Conservation (phyloP, 2,888 invertebrate genomes). For the Cosmopolites sordidus region DNA sequence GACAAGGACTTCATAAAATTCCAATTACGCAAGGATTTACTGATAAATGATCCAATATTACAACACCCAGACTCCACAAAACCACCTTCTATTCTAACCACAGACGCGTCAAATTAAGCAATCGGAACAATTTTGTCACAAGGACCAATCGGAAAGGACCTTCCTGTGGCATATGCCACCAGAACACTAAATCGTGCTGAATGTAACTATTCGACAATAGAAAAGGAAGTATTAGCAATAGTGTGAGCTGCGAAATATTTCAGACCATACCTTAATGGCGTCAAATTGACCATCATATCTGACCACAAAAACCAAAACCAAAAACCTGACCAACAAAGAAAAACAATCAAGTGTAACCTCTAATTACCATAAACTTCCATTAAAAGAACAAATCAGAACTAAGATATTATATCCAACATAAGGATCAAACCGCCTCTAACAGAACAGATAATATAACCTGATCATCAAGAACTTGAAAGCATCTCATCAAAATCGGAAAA, state of each 20-base stretch:
- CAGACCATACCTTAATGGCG: constrained; percentile 13
- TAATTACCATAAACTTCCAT: no score
- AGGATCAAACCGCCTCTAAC: no score
- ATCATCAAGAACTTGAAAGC: no score
- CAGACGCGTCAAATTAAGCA: constrained; percentile 20
- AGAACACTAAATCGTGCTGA: constrained; percentile 24
- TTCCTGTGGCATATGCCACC: constrained; percentile 26
- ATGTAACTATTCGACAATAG: constrained; percentile 21
- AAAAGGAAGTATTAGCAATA: constrained; percentile 22
- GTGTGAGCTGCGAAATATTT: constrained; percentile 19
- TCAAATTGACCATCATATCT: constrained; percentile 11
- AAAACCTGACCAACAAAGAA: no score
- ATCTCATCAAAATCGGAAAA: no score
- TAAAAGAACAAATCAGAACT: no score
- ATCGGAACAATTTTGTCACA: constrained; percentile 26
- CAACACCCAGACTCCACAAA: constrained; percentile 25
- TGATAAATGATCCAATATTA: constrained; percentile 15
- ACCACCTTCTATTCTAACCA: constrained; percentile 19
- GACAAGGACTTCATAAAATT: constrained; percentile 19
- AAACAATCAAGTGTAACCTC: no score
- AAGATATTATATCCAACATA: no score
- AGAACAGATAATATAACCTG: no score
- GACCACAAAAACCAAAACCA: no score
- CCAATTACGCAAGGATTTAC: constrained; percentile 16
- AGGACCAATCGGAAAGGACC: constrained; percentile 18